Percentiles rank a stretch among this genome's conserved stretches.
These are phyloP conservation scores for Callionymus lyra DNA, from an alignment of 2,113 vertebrate species.

Conservation along the genomic window DNA sequence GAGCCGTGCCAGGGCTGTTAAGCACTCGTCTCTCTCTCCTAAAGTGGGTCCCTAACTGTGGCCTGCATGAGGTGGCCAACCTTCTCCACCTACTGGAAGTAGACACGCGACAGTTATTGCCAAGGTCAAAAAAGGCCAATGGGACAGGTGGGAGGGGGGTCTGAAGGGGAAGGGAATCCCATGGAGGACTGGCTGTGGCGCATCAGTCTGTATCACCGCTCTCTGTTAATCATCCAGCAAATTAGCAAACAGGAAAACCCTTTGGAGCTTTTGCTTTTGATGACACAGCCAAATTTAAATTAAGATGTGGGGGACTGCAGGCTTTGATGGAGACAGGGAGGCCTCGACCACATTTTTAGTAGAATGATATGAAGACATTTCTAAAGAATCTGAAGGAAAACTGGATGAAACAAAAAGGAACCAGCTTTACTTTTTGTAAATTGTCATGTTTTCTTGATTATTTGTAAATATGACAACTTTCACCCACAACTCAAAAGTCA, in stretches of 20 bases:
- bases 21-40: slow-evolving; percentile 9
- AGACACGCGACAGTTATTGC: slow-evolving; percentile 1
- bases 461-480: too few relatives aligned
- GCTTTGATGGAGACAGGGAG: not conserved
- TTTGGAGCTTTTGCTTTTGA: slow-evolving; percentile 1
- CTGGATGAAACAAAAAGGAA: too few relatives aligned
- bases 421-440: too few relatives aligned
- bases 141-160: slow-evolving; percentile 6
- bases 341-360: too few relatives aligned
- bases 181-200: not conserved
- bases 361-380: too few relatives aligned
- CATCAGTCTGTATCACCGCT: slow-evolving; percentile 5
- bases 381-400: too few relatives aligned
- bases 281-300: slow-evolving; percentile 16
- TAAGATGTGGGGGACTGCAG: slow-evolving; percentile 4
- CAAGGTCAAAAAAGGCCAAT: slow-evolving; percentile 6
- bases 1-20: slow-evolving; percentile 7
- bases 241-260: slow-evolving; percentile 15
- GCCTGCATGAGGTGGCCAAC: slow-evolving; percentile 4
- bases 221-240: slow-evolving; percentile 15
- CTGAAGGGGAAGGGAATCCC: not conserved
- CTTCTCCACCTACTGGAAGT: not conserved
- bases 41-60: slow-evolving; percentile 5
- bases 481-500: too few relatives aligned
- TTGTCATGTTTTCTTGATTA: too few relatives aligned